Conservation (phyloP, 2,113 vertebrate species). For the Ariopsis seemanni region DNA sequence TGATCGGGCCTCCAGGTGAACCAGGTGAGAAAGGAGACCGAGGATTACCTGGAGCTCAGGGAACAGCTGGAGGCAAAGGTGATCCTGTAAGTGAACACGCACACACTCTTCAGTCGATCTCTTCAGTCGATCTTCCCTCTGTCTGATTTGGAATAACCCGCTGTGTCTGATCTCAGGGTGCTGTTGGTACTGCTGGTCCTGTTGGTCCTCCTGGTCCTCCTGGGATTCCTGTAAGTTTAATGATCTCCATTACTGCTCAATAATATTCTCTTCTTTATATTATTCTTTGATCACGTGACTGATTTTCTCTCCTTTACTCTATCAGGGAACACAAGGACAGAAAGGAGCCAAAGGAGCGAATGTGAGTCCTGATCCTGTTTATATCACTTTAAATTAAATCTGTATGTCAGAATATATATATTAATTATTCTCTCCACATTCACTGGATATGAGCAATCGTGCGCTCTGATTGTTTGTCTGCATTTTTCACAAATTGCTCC, state of each 20-base stretch:
- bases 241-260: neutral
- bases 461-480: too few relatives aligned
- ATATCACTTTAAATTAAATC: neutral
- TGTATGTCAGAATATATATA: neutral
- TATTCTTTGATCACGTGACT: neutral
- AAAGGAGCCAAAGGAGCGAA: constrained; percentile 92
- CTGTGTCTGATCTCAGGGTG: constrained; percentile 73
- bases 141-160: neutral
- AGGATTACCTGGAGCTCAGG: constrained; percentile 91
- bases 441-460: too few relatives aligned
- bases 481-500: too few relatives aligned
- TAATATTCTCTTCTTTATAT: neutral
- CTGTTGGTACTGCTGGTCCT: constrained; percentile 80
- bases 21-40: constrained; percentile 95
- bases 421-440: neutral
- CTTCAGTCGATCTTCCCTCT: too few relatives aligned
- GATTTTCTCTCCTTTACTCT: constrained; percentile 22
- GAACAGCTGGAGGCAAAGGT: constrained; percentile 85
- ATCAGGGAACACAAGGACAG: constrained; percentile 88
- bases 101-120: neutral
- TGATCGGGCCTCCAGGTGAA: constrained; percentile 96
- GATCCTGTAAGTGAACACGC: constrained; percentile 78
- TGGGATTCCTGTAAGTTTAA: constrained; percentile 87
- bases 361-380: constrained; percentile 75
- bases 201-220: constrained; percentile 93